Percentiles rank a stretch among this genome's conserved stretches.
These are phyloP conservation scores for Eremobia ochroleuca DNA, from an alignment of 2,888 invertebrate genomes.

Conservation along the genomic window DNA sequence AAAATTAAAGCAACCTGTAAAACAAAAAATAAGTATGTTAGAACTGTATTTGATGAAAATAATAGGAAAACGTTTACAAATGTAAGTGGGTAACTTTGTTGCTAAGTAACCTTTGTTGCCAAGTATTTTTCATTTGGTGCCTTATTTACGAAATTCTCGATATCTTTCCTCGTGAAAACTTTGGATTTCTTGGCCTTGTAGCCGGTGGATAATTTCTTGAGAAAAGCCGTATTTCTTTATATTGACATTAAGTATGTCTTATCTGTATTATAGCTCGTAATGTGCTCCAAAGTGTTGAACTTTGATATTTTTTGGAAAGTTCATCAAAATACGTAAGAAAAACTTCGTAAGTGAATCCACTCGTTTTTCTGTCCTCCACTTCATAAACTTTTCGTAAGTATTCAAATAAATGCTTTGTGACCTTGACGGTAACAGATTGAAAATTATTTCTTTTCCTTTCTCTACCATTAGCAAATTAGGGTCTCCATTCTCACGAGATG, in stretches of 20 bases:
- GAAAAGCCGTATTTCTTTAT: neutral
- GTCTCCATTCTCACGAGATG: too few species aligned
- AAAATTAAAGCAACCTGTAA: too few species aligned
- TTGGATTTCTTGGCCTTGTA: neutral
- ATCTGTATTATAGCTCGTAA: neutral
- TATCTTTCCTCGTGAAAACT: neutral
- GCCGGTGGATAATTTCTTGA: neutral
- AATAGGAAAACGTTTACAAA: too few species aligned
- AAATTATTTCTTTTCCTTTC: too few species aligned
- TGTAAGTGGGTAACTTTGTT: too few species aligned
- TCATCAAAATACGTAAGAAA: neutral
- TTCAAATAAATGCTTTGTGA: too few species aligned
- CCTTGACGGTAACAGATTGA: too few species aligned
- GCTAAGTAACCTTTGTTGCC: neutral
- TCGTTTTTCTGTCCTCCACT: neutral
- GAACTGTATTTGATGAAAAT: too few species aligned
- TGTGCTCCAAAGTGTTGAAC: too few species aligned
- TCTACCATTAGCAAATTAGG: too few species aligned
- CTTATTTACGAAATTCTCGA: neutral
- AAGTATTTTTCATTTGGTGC: neutral
- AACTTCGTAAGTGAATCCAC: neutral
- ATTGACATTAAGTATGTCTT: neutral
- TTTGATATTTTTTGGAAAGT: neutral
- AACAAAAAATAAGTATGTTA: too few species aligned
- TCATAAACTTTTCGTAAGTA: neutral